A percentile compares a stretch with the other conserved stretches of the same genome.
Conservation (phyloP, 2,797 vertebrate species). For the Hydrophis major region DNA sequence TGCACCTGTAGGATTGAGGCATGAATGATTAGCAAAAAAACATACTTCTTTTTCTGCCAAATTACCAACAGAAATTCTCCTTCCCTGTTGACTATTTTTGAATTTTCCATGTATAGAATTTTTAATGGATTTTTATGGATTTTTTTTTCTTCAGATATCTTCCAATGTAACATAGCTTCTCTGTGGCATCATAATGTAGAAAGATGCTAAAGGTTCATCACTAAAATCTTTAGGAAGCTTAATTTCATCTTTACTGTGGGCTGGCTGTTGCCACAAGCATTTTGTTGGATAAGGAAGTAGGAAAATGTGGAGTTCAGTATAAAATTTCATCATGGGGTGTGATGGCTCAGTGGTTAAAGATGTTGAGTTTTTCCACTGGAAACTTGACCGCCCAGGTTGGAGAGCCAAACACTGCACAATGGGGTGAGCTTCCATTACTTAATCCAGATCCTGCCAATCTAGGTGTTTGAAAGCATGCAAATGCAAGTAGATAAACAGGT, state of each 20-base stretch:
- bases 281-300: not conserved
- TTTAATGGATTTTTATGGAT: not conserved
- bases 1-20: not conserved
- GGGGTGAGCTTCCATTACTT: not conserved
- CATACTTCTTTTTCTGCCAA: not conserved
- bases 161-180: not conserved
- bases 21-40: not conserved
- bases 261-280: not conserved
- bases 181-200: not conserved
- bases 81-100: not conserved
- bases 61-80: not conserved
- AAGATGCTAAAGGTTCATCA: not conserved
- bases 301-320: not conserved
- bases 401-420: not conserved
- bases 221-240: not conserved
- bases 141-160: not conserved
- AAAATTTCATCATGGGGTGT: not conserved
- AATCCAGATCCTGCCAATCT: not conserved
- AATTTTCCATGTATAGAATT: not conserved
- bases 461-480: not conserved
- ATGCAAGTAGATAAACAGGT: not conserved
- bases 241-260: not conserved
- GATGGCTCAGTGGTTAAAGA: not conserved
- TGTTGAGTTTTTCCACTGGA: not conserved
- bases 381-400: not conserved